Base-by-base conservation (phyloP, 2,888 invertebrate genomes). In the Anarsia innoxiella region DNA sequence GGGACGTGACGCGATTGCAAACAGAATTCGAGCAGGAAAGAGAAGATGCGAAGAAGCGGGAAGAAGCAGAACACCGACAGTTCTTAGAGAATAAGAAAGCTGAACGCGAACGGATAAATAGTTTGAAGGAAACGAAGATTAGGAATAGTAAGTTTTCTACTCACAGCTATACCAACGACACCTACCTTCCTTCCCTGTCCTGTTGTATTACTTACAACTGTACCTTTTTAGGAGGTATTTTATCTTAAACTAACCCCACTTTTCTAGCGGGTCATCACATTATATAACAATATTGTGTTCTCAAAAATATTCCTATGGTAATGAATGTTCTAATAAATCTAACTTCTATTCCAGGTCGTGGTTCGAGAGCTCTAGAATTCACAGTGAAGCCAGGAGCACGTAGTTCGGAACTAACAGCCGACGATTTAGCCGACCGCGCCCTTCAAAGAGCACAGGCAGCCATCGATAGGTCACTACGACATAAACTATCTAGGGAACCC, bases 1-100 rank as follows among this genome's bases (percentile, higher is more conserved):
- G 93, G 74, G 90, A 94, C 72, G 67, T 67, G n/a, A 31, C 39
- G 1, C 47, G 56, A 0, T 53, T 84, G 0, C 53, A 60, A 27
- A 53, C 55, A 1, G 80, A 82, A 46, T 83, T 83, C 53, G 46
- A 49, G 0, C 45, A 51, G 0, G 79, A 83, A 31, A 52, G 79
- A 1, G 60, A 53, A 27, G 58, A 49, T 15, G 69, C 63, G 0
- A 52, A 56, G n/a, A 34, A 42, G 10, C 45, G 46, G 3, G 71
- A 58, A 1, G 49, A 47, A 9, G 45, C 37, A 0, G 64, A 66
- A 4, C 53, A 56, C 6, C 63, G 66, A 8, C 44, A 43, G 19
- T 32, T 67, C 8, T 34, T 45, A 12, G 42, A 35, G 8, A 72
- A 87, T 33, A 89, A 90, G 53, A 65, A 87, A 1, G 84, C 86